A percentile compares a stretch with the other conserved stretches of the same genome.
phyloP scores from a whole-genome alignment of 35 echinoderm and acorn worm genomes.

The Anneissia japonica region DNA sequence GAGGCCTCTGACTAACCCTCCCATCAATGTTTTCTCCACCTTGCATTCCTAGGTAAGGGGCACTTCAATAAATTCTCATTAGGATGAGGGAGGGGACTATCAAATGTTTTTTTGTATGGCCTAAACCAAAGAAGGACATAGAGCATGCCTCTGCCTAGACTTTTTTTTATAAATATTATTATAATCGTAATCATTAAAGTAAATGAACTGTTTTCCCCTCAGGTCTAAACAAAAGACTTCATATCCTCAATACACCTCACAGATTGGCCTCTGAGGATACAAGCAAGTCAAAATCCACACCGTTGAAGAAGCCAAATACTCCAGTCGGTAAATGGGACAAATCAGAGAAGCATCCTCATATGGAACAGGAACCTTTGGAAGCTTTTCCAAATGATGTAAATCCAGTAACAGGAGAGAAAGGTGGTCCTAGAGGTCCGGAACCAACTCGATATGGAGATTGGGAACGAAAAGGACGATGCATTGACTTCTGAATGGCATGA shows the following conservation, averaged over 20 bases:
- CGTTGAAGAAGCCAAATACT: conserved; percentile 82
- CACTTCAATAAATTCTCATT: too few species aligned
- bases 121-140: too few species aligned
- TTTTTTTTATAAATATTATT: too few species aligned
- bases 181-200: too few species aligned
- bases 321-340: conserved; percentile 88
- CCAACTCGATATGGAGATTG: conserved; percentile 95
- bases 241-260: background rate
- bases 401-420: conserved; percentile 77
- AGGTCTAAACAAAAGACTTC: too few species aligned
- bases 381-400: conserved; percentile 83
- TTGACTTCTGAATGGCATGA: conserved; percentile 66
- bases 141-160: too few species aligned
- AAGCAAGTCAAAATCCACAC: background rate
- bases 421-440: conserved; percentile 83
- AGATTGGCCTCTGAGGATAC: background rate
- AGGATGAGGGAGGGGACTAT: too few species aligned
- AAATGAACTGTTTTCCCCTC: too few species aligned
- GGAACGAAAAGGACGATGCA: conserved; percentile 93
- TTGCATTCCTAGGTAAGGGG: too few species aligned
- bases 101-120: too few species aligned
- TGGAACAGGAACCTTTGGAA: conserved; percentile 74
- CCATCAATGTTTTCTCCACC: too few species aligned
- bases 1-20: too few species aligned
- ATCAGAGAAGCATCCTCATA: conserved; percentile 54